Evolutionary conservation across 2,888 invertebrate genomes (phyloP).

Genomic region (Polydrusus cervinus): DNA sequence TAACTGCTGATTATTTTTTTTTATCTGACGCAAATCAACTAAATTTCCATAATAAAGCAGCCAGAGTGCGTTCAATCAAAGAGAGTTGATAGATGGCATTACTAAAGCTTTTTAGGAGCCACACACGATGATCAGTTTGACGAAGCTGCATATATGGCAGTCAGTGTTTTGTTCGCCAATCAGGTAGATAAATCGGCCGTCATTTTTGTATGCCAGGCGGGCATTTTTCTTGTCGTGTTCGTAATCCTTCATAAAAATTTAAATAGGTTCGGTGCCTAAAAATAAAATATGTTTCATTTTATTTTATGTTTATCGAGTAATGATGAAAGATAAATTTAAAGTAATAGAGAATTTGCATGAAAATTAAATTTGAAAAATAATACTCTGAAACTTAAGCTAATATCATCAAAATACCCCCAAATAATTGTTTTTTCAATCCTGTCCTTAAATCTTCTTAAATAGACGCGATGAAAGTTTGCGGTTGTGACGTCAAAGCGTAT

Average conservation of each 20-base stretch:
- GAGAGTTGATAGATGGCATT: conserved; percentile 40
- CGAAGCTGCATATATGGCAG: conserved; percentile 45
- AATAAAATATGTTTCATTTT: neutral
- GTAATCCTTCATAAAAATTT: conserved; percentile 40
- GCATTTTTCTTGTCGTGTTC: conserved; percentile 43
- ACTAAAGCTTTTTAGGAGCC: conserved; percentile 38
- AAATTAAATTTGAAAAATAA: too few relatives aligned
- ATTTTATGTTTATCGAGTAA: too few relatives aligned
- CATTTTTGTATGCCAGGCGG: conserved; percentile 43
- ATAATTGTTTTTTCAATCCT: too few relatives aligned
- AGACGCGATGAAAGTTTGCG: too few relatives aligned
- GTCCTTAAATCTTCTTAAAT: too few relatives aligned
- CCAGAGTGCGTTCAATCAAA: conserved; percentile 36
- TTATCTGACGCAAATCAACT: conserved; percentile 9
- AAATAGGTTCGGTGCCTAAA: conserved; percentile 17
- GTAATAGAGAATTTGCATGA: too few relatives aligned
- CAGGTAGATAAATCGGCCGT: conserved; percentile 48
- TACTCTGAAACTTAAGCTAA: too few relatives aligned
- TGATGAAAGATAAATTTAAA: too few relatives aligned
- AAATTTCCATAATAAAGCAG: conserved; percentile 45
- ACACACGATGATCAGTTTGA: conserved; percentile 45
- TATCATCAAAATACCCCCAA: too few relatives aligned
- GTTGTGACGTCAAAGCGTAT: too few relatives aligned
- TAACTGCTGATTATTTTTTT: conserved; percentile 10
- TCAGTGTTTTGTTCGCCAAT: conserved; percentile 47